Base-by-base conservation (phyloP, 2,113 vertebrate species). In the Sceloporus undulatus region DNA sequence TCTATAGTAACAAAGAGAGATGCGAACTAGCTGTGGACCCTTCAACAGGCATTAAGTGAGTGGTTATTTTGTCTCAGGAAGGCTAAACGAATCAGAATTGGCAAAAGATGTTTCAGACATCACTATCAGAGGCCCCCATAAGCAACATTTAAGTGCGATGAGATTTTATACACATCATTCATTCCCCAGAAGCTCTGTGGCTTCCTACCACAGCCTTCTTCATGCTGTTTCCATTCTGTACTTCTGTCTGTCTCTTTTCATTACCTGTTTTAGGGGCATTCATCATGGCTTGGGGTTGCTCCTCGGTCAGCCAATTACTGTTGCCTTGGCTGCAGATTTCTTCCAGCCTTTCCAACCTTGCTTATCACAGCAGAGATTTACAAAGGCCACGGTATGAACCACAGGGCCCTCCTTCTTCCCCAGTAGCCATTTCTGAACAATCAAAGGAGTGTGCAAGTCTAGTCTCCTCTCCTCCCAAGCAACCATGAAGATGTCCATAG, bases 231-330 rank as follows among this genome's bases (percentile, higher is more conserved):
- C n/a, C 34, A 73, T 27, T 14, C 52, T 74, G 66, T 62, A 34
- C 27, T 79, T 62, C 82, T 84, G 27, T 73, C 65, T 73, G 34
- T 59, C 68, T 80, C 82, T 74, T 85, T 85, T 74, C 82, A 65
- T 40, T 89, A 62, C 54, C 66, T 52, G 27, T 73, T 79, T 88
- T 59, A 79, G 82, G 48, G 23, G 76, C 52, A 34, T 71, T 85
- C 42, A 80, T 85, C 52, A 89, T 65, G 62, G 76, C 52, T 79
- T 34, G 59, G 38, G 9, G n/a, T 70, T 83, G 59, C 54, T 56
- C 80, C 73, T 56, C 59, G 52, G 42, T 75, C 73, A 77, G 25
- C 74, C 66, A 56, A 40, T 83, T 76, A 88, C 82, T 21, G 25
- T 70, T 54, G 80, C 62, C 14, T 3, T 76, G 40, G 23, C 56